Evolutionary conservation across 2,888 invertebrate genomes (phyloP).

Genomic region (Epirrita christyi): DNA sequence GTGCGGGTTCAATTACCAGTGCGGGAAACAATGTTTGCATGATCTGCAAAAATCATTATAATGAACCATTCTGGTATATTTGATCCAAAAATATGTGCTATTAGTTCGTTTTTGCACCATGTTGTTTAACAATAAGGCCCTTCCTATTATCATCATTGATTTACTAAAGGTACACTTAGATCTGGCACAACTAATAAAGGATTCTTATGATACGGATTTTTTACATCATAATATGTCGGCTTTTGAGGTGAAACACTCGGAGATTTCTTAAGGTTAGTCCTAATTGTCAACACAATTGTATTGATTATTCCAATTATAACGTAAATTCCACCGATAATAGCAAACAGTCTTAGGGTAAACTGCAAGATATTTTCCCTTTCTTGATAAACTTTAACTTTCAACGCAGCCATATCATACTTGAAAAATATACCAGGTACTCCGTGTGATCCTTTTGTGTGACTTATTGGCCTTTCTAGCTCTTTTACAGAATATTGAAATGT

Average conservation of each 20-base stretch:
- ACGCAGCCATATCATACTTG: constrained; percentile 96
- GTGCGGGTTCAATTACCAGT: too few species aligned
- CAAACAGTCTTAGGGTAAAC: constrained; percentile 94
- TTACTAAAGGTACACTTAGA: constrained; percentile 67
- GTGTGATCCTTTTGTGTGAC: constrained; percentile 89
- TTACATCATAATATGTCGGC: constrained; percentile 43
- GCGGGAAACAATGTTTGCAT: too few species aligned
- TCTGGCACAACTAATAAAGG: constrained; percentile 65
- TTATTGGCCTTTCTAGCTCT: constrained; percentile 92
- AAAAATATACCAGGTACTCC: constrained; percentile 97
- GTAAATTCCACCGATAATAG: constrained; percentile 96
- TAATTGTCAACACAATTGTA: constrained; percentile 61
- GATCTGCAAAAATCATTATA: too few species aligned
- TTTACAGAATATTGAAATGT: constrained; percentile 98
- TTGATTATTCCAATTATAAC: constrained; percentile 89
- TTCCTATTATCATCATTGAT: constrained; percentile 64
- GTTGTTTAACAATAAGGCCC: constrained; percentile 8
- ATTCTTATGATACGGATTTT: constrained; percentile 47
- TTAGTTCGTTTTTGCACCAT: too few species aligned
- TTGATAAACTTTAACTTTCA: constrained; percentile 93
- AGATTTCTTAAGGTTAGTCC: constrained; percentile 50
- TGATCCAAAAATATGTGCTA: too few species aligned
- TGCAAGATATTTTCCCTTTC: constrained; percentile 91
- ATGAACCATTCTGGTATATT: too few species aligned
- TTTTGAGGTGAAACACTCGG: constrained; percentile 42